Conservation (phyloP, 1,140 invertebrate genomes). For the Physella acuta region DNA sequence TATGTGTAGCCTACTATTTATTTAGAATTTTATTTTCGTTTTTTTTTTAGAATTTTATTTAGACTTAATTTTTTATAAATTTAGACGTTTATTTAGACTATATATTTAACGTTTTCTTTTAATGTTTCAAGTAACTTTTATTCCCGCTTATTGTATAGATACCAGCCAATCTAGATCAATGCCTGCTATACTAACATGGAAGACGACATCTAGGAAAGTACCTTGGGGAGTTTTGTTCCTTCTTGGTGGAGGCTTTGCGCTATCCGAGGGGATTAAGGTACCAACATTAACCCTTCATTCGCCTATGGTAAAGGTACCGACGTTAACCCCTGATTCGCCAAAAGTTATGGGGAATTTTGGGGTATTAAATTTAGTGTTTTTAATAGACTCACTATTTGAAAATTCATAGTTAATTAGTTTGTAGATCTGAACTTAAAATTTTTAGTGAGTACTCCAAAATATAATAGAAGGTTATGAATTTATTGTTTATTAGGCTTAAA, state of each 20-base stretch:
- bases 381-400: too few relatives aligned
- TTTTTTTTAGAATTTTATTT: too few relatives aligned
- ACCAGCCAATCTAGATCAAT: background rate
- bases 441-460: background rate
- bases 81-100: too few relatives aligned
- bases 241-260: conserved; percentile 78
- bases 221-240: conserved; percentile 62
- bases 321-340: background rate
- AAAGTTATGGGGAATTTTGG: background rate
- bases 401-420: background rate
- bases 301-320: background rate
- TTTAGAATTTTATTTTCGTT: too few relatives aligned
- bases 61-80: too few relatives aligned
- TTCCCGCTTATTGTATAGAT: too few relatives aligned
- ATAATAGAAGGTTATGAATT: too few relatives aligned
- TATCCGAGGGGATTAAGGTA: conserved; percentile 65
- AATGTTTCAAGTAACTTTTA: too few relatives aligned
- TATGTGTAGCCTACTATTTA: too few relatives aligned
- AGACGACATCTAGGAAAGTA: conserved; percentile 49
- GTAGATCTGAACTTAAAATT: background rate
- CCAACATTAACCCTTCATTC: background rate
- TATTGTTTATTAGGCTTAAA: background rate
- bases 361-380: background rate
- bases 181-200: conserved; percentile 50
- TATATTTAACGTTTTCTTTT: too few relatives aligned